Conservation (phyloP, 2,113 vertebrate genomes). For the Antechinus flavipes region DNA sequence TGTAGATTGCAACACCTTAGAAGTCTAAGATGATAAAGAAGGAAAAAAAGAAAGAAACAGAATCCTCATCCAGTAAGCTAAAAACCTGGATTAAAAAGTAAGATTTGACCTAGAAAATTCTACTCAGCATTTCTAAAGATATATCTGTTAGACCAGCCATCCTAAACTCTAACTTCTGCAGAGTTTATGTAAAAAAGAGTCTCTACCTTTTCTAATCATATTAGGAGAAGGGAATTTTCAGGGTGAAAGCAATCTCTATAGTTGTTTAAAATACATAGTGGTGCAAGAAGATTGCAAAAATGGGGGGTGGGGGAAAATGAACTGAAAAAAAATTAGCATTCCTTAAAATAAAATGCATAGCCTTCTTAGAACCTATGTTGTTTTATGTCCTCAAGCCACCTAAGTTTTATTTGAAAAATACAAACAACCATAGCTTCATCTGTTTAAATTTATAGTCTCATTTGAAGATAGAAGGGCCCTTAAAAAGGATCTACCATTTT, state of each 20-base stretch:
- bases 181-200: not conserved
- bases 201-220: not conserved
- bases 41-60: not conserved
- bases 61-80: not conserved
- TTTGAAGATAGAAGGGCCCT: not conserved
- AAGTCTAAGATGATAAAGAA: not conserved
- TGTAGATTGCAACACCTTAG: not conserved
- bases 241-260: not conserved
- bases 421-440: not conserved
- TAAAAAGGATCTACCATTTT: not conserved
- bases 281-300: not conserved
- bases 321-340: not conserved
- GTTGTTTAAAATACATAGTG: not conserved
- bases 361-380: not conserved
- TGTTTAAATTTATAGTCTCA: not conserved
- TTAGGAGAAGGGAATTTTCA: not conserved
- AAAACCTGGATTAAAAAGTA: not conserved
- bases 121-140: not conserved
- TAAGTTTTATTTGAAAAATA: not conserved
- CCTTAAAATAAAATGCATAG: not conserved
- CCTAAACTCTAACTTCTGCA: not conserved
- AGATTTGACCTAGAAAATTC: slow-evolving; percentile 1
- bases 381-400: not conserved
- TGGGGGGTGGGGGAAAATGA: not conserved
- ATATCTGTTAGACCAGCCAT: not conserved